phyloP scores from a whole-genome alignment of 1,140 invertebrate species.

The Brachionus manjavacas region DNA sequence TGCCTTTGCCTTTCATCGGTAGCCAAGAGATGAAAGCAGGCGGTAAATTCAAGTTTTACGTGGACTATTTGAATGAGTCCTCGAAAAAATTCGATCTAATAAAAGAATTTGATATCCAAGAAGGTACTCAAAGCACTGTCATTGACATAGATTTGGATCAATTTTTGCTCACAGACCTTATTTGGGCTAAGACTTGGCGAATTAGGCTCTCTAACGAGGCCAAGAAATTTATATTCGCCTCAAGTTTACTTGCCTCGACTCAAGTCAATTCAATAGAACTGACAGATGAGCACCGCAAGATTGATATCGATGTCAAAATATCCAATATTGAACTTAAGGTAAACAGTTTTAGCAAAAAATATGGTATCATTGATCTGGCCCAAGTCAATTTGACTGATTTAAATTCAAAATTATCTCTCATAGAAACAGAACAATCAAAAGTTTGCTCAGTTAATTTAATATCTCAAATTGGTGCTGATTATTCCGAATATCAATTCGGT shows the following conservation, averaged over 20 bases:
- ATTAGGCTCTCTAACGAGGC: constrained; percentile 18
- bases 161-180: neutral
- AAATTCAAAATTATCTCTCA: neutral
- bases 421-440: neutral
- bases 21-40: neutral
- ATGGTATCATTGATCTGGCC: neutral
- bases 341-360: neutral
- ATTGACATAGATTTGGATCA: neutral
- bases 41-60: neutral
- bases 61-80: constrained; percentile 15
- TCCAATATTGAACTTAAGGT: neutral
- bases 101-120: constrained; percentile 29
- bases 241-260: constrained; percentile 26
- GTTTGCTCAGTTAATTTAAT: neutral
- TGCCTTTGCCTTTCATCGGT: constrained; percentile 16
- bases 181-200: neutral
- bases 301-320: constrained; percentile 4
- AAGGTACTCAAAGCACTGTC: neutral
- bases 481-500: constrained; percentile 23
- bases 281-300: neutral
- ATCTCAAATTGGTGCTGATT: neutral
- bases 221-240: constrained; percentile 9
- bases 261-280: constrained; percentile 25
- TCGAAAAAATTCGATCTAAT: constrained; percentile 10
- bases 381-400: neutral